Conservation (phyloP, 2,797 vertebrate species). For the Falco novaeseelandiae region DNA sequence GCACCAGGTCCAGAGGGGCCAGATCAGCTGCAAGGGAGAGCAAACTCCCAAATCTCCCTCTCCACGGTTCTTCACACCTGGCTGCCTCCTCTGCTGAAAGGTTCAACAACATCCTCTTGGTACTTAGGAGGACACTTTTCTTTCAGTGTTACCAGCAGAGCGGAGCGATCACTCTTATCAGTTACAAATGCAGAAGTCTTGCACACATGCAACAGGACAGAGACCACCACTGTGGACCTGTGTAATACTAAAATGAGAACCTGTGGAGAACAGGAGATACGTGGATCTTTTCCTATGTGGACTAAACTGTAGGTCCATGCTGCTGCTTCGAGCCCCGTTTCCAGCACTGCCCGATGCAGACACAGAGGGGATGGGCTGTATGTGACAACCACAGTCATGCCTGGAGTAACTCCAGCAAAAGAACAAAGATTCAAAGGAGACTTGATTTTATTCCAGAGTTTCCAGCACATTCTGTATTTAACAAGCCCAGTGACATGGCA, state of each 20-base stretch:
- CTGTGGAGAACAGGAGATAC: no score
- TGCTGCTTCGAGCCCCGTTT: fast-evolving
- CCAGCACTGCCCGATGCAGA: neutral
- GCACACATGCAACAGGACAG: fast-evolving
- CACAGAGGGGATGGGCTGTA: neutral
- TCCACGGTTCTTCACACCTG: neutral
- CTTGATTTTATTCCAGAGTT: conserved; percentile 28
- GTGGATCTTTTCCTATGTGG: no score
- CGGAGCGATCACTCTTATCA: neutral
- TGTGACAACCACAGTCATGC: neutral
- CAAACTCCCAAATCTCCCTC: neutral
- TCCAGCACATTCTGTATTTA: neutral
- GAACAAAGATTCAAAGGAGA: neutral
- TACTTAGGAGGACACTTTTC: neutral
- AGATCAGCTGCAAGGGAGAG: neutral
- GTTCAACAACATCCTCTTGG: neutral
- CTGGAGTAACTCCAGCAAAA: neutral
- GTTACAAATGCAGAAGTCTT: neutral
- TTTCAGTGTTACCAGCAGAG: neutral
- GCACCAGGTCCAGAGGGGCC: neutral
- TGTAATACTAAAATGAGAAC: no score
- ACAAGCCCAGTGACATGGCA: neutral
- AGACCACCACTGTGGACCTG: neutral
- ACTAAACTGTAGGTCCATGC: neutral
- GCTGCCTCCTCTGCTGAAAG: neutral